These are phyloP conservation scores for Diabrotica undecimpunctata DNA, from an alignment of 1,140 invertebrate genomes.

Conservation along the genomic window DNA sequence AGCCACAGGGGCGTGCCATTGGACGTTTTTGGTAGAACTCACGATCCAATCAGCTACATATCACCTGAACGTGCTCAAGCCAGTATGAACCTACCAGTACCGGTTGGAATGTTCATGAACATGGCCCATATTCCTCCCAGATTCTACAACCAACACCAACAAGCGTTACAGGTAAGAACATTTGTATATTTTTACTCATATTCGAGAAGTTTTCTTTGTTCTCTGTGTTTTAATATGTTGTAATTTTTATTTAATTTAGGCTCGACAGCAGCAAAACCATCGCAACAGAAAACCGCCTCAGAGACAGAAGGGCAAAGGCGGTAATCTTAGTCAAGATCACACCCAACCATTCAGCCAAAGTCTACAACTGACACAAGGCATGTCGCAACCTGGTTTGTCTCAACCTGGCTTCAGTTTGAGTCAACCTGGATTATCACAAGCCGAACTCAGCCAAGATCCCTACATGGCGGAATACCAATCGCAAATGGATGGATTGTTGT, in stretches of 20 bases:
- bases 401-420: slow-evolving; percentile 65
- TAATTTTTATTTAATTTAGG: not conserved
- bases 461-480: slow-evolving; percentile 87
- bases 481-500: slow-evolving; percentile 89
- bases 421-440: slow-evolving; percentile 68
- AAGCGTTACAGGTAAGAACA: slow-evolving; percentile 58
- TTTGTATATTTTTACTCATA: not conserved
- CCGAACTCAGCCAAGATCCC: slow-evolving; percentile 83
- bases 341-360: slow-evolving; percentile 63
- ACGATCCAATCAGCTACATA: slow-evolving; percentile 92
- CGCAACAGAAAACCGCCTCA: slow-evolving; percentile 40
- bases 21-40: slow-evolving; percentile 63
- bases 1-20: slow-evolving; percentile 48
- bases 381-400: slow-evolving; percentile 67
- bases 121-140: slow-evolving; percentile 84
- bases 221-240: too few species aligned
- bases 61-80: slow-evolving; percentile 80
- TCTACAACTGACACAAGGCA: slow-evolving; percentile 61
- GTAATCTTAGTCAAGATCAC: slow-evolving; percentile 51
- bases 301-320: slow-evolving; percentile 33
- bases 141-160: slow-evolving; percentile 81
- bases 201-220: too few species aligned
- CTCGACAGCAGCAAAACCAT: slow-evolving; percentile 42
- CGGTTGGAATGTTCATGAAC: slow-evolving; percentile 93
- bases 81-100: slow-evolving; percentile 76